phyloP scores from a whole-genome alignment of 1,140 invertebrate species.

The Papilio glaucus region DNA sequence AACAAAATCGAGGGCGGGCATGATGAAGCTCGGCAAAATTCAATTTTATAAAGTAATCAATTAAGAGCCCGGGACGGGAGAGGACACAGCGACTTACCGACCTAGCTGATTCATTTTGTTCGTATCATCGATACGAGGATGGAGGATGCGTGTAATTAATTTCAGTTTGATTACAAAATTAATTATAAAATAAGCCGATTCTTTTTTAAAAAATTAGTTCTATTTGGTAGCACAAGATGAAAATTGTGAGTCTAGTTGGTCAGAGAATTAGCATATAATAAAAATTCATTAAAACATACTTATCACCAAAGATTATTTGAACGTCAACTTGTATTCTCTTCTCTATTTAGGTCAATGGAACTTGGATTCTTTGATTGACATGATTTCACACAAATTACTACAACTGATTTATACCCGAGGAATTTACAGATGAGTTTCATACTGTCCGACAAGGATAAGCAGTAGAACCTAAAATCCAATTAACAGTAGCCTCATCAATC shows the following conservation, averaged over 20 bases:
- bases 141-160: neutral
- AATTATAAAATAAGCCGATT: neutral
- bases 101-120: neutral
- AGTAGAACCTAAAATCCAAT: conserved; percentile 19
- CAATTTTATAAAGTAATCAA: conserved; percentile 23
- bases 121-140: neutral
- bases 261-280: too few relatives aligned
- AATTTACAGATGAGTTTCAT: conserved; percentile 1
- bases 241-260: too few relatives aligned
- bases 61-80: neutral
- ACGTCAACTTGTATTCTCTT: too few relatives aligned
- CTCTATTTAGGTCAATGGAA: too few relatives aligned
- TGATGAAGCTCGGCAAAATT: conserved; percentile 15
- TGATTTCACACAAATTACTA: too few relatives aligned
- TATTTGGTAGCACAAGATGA: too few relatives aligned
- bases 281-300: too few relatives aligned
- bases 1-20: conserved; percentile 8
- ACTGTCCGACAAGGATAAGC: conserved; percentile 18
- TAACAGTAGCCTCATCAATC: conserved; percentile 19
- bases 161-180: neutral
- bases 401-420: neutral
- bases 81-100: conserved; percentile 10
- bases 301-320: too few relatives aligned
- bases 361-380: too few relatives aligned
- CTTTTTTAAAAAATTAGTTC: neutral